Evolutionary conservation across 2,888 invertebrate species (phyloP).

Genomic region (Diabrotica balteata): DNA sequence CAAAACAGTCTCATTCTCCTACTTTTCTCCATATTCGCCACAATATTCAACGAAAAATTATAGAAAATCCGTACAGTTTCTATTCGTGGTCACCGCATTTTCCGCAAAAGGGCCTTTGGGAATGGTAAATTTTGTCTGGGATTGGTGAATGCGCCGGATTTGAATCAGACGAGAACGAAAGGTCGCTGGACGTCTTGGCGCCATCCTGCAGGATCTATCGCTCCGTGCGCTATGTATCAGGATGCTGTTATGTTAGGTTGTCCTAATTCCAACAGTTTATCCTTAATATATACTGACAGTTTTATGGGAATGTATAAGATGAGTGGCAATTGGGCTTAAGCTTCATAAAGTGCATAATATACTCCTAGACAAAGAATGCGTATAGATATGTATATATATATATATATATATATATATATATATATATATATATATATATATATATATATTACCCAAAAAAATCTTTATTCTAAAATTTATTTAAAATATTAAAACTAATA

Average conservation of each 20-base stretch:
- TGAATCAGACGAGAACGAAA: constrained; percentile 22
- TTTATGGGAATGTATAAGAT: neutral
- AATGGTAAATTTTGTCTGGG: neutral
- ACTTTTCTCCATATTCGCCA: constrained; percentile 29
- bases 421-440: too few species aligned
- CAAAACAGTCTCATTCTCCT: constrained; percentile 43
- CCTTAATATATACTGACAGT: neutral
- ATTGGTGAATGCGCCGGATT: constrained; percentile 19
- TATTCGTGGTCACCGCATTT: constrained; percentile 12
- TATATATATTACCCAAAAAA: too few species aligned
- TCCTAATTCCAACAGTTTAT: neutral
- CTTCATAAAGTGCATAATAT: too few species aligned
- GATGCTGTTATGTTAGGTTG: constrained; percentile 11
- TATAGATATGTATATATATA: too few species aligned
- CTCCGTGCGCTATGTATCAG: constrained; percentile 5
- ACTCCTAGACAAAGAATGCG: too few species aligned
- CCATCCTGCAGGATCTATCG: constrained; percentile 17
- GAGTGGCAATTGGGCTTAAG: too few species aligned
- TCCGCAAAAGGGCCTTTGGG: neutral
- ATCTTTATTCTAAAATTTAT: too few species aligned
- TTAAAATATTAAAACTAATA: too few species aligned
- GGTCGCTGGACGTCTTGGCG: constrained; percentile 40
- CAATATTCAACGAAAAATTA: constrained; percentile 5
- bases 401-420: too few species aligned
- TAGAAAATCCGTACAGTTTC: neutral